Percentiles rank a stretch among this genome's conserved stretches.
These are phyloP conservation scores for Eciton burchellii DNA, from an alignment of 1,140 invertebrate species.

Conservation along the genomic window DNA sequence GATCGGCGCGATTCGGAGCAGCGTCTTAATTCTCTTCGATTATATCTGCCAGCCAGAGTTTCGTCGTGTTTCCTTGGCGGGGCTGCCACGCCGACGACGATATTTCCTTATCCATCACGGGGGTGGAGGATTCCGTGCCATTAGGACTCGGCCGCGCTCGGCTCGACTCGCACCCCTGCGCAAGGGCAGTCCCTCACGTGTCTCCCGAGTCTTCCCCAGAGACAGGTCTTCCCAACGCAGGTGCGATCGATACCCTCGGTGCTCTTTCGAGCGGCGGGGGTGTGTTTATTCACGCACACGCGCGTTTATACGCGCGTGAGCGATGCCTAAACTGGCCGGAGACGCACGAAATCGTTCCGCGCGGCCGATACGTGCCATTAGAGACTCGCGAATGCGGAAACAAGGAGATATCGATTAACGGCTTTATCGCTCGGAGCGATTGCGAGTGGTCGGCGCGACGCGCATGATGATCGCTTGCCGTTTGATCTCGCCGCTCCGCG, in stretches of 20 bases:
- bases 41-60: background rate
- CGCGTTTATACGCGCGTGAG: background rate
- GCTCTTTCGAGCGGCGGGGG: background rate
- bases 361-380: constrained; percentile 38
- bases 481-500: constrained; percentile 12
- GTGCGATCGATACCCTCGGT: constrained; percentile 64
- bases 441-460: constrained; percentile 17
- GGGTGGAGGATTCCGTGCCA: background rate
- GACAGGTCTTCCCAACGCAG: constrained; percentile 65
- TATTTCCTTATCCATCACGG: background rate
- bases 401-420: constrained; percentile 57
- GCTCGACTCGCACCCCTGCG: constrained; percentile 23
- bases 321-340: constrained; percentile 35
- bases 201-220: constrained; percentile 65
- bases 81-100: background rate
- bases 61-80: no score
- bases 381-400: constrained; percentile 54
- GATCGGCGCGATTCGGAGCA: no score
- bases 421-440: constrained; percentile 16
- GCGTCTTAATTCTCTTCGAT: background rate
- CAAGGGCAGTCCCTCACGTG: constrained; percentile 63
- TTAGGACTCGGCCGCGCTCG: constrained; percentile 51
- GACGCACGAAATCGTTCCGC: constrained; percentile 55
- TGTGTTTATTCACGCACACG: constrained; percentile 27
- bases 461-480: constrained; percentile 9